Evolutionary conservation across 2,888 invertebrate genomes (phyloP), one percentile per base, ranked within the genome.

Genomic region (Sceliomorpha sp.): DNA sequence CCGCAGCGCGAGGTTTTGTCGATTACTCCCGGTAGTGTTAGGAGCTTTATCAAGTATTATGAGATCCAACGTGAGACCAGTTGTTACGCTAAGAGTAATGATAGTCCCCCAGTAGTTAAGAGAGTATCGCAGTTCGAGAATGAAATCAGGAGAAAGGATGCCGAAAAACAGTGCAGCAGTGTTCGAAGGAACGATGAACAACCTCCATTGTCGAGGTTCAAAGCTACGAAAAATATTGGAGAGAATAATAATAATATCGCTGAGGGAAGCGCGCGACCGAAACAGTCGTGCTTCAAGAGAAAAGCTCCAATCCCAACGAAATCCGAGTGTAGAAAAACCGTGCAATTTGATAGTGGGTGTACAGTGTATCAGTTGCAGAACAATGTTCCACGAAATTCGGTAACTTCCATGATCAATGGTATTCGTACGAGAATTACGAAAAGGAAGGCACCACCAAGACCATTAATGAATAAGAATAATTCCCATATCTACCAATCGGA

Each of bases 21-120:
- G 32, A 84, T 85, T 78, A 74, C 74, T 63, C 85, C 86, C 37
- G 87, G 87, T 83, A 87, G 84, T 74, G 87, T 87, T 81, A 84
- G 76, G 56, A 87, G 73, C 72, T 87, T 85, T 70, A 81, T 88
- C 67, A 79, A 83, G 60, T 82, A 84, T 69, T 87, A 86, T 72
- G 87, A 88, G 74, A 79, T 84, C 69, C 77, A 78, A 48, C 69
- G 60, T 24, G 75, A 81, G 70, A 77, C 72, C 59, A 76, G 70
- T 62, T 70, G 48, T 70, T 70, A 78, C 79, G 75, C 79, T 76
- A 80, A 79, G 73, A 70, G 70, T 77, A 81, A 75, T 56, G 77
- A 79, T 75, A 77, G 73, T 44, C 56, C 42, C 31, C 68, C 68
- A 37, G 50, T 74, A 71, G 74, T 69, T 69, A 75, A 69, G 17